Evolutionary conservation across 2,888 invertebrate species (phyloP).

Genomic region (Julus scandinavius): DNA sequence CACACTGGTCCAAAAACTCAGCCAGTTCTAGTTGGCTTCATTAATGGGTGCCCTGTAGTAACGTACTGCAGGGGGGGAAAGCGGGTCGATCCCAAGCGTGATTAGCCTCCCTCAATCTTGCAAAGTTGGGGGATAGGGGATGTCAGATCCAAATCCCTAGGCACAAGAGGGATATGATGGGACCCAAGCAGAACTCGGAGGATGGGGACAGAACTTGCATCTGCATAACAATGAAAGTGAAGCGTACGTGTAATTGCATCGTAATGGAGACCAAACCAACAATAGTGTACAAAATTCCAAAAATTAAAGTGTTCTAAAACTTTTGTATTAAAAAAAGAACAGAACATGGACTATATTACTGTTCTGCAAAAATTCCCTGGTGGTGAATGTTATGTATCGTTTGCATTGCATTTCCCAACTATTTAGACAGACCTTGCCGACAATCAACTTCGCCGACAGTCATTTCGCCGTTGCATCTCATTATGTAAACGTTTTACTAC

Average conservation of each 20-base stretch:
- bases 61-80: background rate
- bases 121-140: background rate
- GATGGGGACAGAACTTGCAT: background rate
- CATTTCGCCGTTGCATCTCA: too few relatives aligned
- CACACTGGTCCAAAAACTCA: background rate
- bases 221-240: background rate
- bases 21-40: background rate
- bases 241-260: background rate
- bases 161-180: background rate
- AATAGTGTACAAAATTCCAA: too few relatives aligned
- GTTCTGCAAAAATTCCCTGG: too few relatives aligned
- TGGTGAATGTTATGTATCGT: too few relatives aligned
- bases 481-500: too few relatives aligned
- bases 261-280: background rate
- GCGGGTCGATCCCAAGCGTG: background rate
- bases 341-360: too few relatives aligned
- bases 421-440: too few relatives aligned
- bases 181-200: background rate
- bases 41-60: background rate
- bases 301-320: too few relatives aligned
- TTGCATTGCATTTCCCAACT: too few relatives aligned
- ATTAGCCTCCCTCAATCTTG: background rate
- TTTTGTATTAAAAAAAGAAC: too few relatives aligned
- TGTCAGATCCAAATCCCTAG: background rate
- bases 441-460: too few relatives aligned